These are phyloP conservation scores for Lordiphosa mommai DNA, from an alignment of 1,140 invertebrate genomes.

Conservation along the genomic window DNA sequence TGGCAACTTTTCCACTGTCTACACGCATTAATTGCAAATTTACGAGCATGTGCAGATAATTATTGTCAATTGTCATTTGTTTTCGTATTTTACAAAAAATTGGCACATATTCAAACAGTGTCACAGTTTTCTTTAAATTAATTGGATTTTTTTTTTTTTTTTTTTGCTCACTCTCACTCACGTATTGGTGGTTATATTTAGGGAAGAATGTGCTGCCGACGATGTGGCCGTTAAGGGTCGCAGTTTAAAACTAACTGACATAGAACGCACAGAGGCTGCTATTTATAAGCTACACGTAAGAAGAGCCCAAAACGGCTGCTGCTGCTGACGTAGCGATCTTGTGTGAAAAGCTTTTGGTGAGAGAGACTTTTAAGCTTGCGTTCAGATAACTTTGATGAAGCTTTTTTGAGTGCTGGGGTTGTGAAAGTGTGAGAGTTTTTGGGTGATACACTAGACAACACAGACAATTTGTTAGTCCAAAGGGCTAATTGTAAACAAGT, in stretches of 20 bases:
- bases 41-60: conserved; percentile 16
- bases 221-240: conserved; percentile 40
- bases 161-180: conserved; percentile 31
- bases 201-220: conserved; percentile 11
- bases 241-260: conserved; percentile 54
- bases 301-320: not conserved
- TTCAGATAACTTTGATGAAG: conserved; percentile 36
- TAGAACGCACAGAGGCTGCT: conserved; percentile 43
- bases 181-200: conserved; percentile 20
- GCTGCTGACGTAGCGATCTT: conserved; percentile 10
- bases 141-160: conserved; percentile 16
- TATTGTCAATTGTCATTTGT: conserved; percentile 43
- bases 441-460: conserved; percentile 37
- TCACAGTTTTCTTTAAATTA: conserved; percentile 28
- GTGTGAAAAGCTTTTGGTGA: conserved; percentile 18
- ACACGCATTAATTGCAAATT: conserved; percentile 51
- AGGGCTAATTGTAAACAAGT: not conserved
- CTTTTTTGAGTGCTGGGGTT: conserved; percentile 35
- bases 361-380: conserved; percentile 13
- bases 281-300: conserved; percentile 57
- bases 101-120: conserved; percentile 51
- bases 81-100: conserved; percentile 43
- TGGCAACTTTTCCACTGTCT: conserved; percentile 64
- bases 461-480: not conserved
- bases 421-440: conserved; percentile 49